phyloP scores from a whole-genome alignment of 2,888 invertebrate species.

The Nesidiocoris tenuis region DNA sequence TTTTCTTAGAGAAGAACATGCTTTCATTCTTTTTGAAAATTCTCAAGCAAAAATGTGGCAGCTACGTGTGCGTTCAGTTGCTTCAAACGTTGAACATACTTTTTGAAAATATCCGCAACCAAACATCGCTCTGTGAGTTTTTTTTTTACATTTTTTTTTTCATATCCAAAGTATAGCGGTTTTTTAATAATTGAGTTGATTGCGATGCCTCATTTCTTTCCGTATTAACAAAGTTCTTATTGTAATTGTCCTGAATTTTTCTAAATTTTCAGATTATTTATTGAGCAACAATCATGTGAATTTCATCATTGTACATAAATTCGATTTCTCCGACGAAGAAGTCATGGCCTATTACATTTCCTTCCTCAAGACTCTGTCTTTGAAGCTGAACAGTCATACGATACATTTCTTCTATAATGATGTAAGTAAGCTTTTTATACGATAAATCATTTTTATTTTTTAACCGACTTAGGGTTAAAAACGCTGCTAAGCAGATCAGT shows the following conservation, averaged over 20 bases:
- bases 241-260: too few species aligned
- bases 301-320: slow-evolving; percentile 98
- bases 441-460: too few species aligned
- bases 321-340: slow-evolving; percentile 99
- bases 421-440: slow-evolving; percentile 60
- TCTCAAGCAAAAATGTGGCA: slow-evolving; percentile 95
- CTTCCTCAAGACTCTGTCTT: slow-evolving; percentile 94
- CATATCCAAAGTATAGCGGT: not conserved
- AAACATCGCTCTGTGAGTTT: slow-evolving; percentile 95
- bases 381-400: slow-evolving; percentile 96
- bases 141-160: not conserved
- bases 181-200: slow-evolving; percentile 2
- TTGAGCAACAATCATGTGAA: slow-evolving; percentile 99
- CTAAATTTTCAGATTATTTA: slow-evolving; percentile 90
- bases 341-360: slow-evolving; percentile 99
- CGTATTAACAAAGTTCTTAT: too few species aligned
- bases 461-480: too few species aligned
- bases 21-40: slow-evolving; percentile 94
- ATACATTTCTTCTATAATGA: slow-evolving; percentile 99
- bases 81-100: slow-evolving; percentile 97
- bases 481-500: too few species aligned
- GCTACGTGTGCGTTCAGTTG: slow-evolving; percentile 95
- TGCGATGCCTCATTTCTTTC: too few species aligned
- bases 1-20: slow-evolving; percentile 99
- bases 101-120: slow-evolving; percentile 98